A percentile compares a stretch with the other conserved stretches of the same genome.
Evolutionary conservation across 2,113 vertebrate genomes (phyloP).

Genomic region (western clawed frog (Xenopus tropicalis)): UCB_Xtro_10.0 CM004444.2:152442001-152442500

Average conservation of each 20-base stretch:
- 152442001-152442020: too few relatives aligned
- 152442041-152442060: constrained; percentile 11
- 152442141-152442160: constrained; percentile 62
- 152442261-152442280: constrained; percentile 52
- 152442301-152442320: too few relatives aligned
- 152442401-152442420: too few relatives aligned
- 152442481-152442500: too few relatives aligned
- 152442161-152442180: constrained; percentile 48
- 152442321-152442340: too few relatives aligned
- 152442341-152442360: too few relatives aligned
- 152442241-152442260: constrained; percentile 55
- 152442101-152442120: not conserved
- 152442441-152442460: too few relatives aligned
- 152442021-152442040: too few relatives aligned
- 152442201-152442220: constrained; percentile 49
- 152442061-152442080: constrained; percentile 54
- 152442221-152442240: constrained; percentile 42
- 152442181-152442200: constrained; percentile 51
- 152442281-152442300: not conserved
- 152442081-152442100: constrained; percentile 66
- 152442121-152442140: constrained; percentile 26
- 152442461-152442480: too few relatives aligned
- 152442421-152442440: too few relatives aligned
- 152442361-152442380: too few relatives aligned
- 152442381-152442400: too few relatives aligned